phyloP scores from a whole-genome alignment of 2,797 vertebrate species.

The Sebastes hubbsi region DNA sequence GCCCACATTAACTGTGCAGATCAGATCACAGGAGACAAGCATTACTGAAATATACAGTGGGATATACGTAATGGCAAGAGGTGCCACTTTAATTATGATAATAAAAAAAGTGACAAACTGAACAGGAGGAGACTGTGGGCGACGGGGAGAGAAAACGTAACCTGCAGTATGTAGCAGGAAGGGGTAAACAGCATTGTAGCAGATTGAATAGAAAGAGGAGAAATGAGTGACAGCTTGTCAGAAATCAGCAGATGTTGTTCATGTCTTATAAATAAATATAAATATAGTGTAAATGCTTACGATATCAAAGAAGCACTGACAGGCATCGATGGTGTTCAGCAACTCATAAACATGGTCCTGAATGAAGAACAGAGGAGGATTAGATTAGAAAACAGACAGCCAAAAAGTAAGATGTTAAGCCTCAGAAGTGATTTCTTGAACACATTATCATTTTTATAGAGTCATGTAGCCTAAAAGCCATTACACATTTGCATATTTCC shows the following conservation, averaged over 20 bases:
- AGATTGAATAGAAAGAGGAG: not conserved
- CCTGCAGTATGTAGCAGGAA: not conserved
- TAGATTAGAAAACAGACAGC: not conserved
- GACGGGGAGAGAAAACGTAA: not conserved
- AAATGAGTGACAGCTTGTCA: not conserved
- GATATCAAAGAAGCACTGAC: conserved; percentile 92
- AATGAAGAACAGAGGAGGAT: conserved; percentile 12
- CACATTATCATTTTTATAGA: conserved; percentile 4
- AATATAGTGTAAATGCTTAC: conserved; percentile 80
- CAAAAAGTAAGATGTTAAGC: not conserved
- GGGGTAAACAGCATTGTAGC: not conserved
- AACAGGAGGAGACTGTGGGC: not conserved
- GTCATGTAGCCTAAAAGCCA: not conserved
- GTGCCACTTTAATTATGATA: conserved; percentile 9
- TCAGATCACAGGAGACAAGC: conserved; percentile 1
- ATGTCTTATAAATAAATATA: not conserved
- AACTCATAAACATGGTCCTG: conserved; percentile 96
- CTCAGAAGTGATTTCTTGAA: not conserved
- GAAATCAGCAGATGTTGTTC: conserved; percentile 1
- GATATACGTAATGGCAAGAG: conserved; percentile 17
- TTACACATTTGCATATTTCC: not conserved
- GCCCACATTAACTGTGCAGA: not conserved
- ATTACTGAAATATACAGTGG: not conserved
- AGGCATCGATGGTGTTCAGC: conserved; percentile 93
- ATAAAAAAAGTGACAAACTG: not conserved